Conservation (phyloP, 1,140 invertebrate genomes). For the Mya arenaria region DNA sequence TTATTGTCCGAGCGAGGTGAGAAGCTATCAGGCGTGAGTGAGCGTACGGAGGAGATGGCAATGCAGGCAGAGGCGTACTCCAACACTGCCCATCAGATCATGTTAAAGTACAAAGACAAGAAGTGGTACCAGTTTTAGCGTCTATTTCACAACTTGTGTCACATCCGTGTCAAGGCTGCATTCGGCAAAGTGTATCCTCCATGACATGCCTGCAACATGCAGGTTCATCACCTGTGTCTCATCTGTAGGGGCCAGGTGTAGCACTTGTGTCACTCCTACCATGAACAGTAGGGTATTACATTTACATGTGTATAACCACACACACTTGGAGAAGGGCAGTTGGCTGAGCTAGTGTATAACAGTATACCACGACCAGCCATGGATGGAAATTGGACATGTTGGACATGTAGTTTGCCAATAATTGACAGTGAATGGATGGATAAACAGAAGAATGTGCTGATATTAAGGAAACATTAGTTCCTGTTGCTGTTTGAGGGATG, state of each 20-base stretch:
- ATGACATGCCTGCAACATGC: not conserved
- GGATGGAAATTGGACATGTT: too few relatives aligned
- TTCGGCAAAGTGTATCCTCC: not conserved
- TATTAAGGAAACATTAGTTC: too few relatives aligned
- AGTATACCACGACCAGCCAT: too few relatives aligned
- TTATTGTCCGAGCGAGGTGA: slow-evolving; percentile 96
- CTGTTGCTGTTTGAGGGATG: too few relatives aligned
- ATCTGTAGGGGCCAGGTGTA: not conserved
- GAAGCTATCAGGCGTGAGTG: slow-evolving; percentile 94
- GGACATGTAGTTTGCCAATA: too few relatives aligned
- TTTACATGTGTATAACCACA: not conserved
- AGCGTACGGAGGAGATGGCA: slow-evolving; percentile 95
- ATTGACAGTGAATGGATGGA: too few relatives aligned
- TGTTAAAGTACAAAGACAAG: slow-evolving; percentile 80
- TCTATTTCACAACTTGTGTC: not conserved
- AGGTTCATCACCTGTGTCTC: not conserved
- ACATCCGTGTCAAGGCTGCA: not conserved
- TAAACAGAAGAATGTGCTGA: too few relatives aligned
- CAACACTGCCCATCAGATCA: slow-evolving; percentile 90
- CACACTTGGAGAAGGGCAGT: too few relatives aligned
- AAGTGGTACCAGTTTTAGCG: slow-evolving; percentile 81
- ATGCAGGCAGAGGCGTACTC: slow-evolving; percentile 95
- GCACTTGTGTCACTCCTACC: not conserved
- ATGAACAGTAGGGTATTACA: not conserved
- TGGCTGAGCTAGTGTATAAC: too few relatives aligned